Evolutionary conservation across 2,888 invertebrate species (phyloP), one percentile per base, ranked within the genome.

Genomic region (Metacarcinus magister): DNA sequence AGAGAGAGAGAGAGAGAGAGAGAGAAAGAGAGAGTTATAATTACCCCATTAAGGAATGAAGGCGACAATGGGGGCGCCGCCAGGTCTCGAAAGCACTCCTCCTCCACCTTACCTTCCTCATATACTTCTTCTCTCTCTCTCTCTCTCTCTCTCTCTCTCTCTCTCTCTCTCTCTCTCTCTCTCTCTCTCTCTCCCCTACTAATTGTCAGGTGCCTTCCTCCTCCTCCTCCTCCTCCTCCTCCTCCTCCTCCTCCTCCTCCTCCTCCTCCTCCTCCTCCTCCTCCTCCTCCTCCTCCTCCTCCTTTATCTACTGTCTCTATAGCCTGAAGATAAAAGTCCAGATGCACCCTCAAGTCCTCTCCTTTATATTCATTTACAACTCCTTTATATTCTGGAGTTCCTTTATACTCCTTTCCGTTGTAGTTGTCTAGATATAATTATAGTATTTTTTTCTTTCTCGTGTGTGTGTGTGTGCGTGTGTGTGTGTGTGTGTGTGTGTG

Each of bases 241-340:
- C 82, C 32, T 32, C 32, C 32, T 82, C 32, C 32, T 82, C 32
- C 82, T 82, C 32, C 32, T 82, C 13, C 32, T 32, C 32, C 32
- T 10, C 10, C 32, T 10, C 32, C 32, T n/a, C n/a, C 67, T 67
- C 67, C 67, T 82, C 82, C 82, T 82, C 32, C 32, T 82, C n/a
- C 82, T 82, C 32, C 19, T 82, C 82, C 32, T 32, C 23, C 32
- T 32, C 32, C 82, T 32, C 32, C 32, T 13, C 32, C 32, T n/a
- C 67, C 67, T n/a, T n/a, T 67, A 3, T 67, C 67, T n/a, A 67
- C 67, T 67, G n/a, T 67, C 67, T n/a, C 67, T 67, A n/a, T 67
- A 67, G 67, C 67, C 67, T 67, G 67, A n/a, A 67, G 67, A 67
- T 67, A n/a, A 67, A 67, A 67, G 67, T 67, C n/a, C n/a, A 67